Conservation (phyloP, 2,888 invertebrate genomes). For the Sesia apiformis region DNA sequence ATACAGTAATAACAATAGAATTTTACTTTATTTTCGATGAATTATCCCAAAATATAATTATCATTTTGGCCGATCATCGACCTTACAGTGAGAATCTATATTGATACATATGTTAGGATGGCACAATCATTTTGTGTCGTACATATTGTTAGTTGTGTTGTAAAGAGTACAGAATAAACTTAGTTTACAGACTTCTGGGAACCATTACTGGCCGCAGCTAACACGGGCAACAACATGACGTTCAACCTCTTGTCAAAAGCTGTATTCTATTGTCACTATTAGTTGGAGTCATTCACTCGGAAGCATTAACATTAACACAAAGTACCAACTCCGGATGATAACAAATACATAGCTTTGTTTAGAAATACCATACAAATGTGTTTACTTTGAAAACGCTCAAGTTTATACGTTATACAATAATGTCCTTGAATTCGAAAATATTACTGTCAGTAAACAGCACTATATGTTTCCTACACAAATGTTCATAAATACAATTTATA, state of each 20-base stretch:
- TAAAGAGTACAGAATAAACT: neutral
- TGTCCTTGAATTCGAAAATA: too few species aligned
- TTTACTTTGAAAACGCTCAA: too few species aligned
- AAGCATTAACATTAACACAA: neutral
- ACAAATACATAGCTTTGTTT: slow-evolving; percentile 1
- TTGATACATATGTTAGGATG: slow-evolving; percentile 26
- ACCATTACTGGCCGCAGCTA: slow-evolving; percentile 47
- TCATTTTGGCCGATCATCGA: neutral
- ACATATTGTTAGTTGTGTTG: slow-evolving; percentile 14
- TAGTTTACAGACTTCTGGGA: slow-evolving; percentile 19
- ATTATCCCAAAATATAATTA: slow-evolving; percentile 9
- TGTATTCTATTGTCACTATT: slow-evolving; percentile 27
- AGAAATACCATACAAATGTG: neutral
- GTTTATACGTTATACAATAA: too few species aligned
- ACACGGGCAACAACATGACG: slow-evolving; percentile 35
- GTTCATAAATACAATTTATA: too few species aligned
- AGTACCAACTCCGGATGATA: neutral
- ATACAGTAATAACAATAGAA: too few species aligned
- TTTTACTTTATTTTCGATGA: neutral
- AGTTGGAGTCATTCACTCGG: slow-evolving; percentile 1
- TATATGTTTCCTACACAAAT: too few species aligned
- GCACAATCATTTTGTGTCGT: slow-evolving; percentile 53
- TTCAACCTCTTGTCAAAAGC: neutral
- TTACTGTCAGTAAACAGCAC: too few species aligned
- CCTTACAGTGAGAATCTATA: neutral